Evolutionary conservation across 2,888 invertebrate genomes (phyloP), one percentile per base, ranked within the genome.

Genomic region (Pachliopta kotzebuea): DNA sequence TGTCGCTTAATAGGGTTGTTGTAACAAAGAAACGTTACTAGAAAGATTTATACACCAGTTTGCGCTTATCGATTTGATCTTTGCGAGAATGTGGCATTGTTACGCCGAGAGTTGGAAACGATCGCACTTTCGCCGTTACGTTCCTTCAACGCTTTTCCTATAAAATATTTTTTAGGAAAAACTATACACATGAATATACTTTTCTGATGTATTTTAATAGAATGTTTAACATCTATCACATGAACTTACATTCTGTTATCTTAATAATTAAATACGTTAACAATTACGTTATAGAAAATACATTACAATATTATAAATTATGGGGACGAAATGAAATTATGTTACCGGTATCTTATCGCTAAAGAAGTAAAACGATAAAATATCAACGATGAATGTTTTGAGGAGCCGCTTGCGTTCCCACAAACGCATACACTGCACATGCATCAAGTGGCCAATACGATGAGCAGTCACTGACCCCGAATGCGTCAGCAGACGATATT

Each of bases 401-500:
- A 73, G 71, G 71, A 76, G 79, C 77, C 81, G 76, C 79, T 76
- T 78, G 50, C 77, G 86, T 88, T 89, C 90, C 88, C 89, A 89
- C 88, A 86, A 81, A 77, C 57, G 57, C 54, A n/a, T 31, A 53
- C 18, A 42, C 49, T 78, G 79, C 81, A 80, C 76, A 78, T 81
- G 82, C 80, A 75, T 69, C 77, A 70, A 67, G 69, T 71, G 69
- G 68, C 81, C 83, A 86, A 86, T 87, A 89, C 88, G 88, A 86
- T 84, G 79, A 70, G 76, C 75, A 86, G 89, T 88, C 90, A 81
- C 80, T 80, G 90, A 90, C 90, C 90, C 80, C 83, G 78, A 74
- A 81, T 89, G 89, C 90, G 89, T 90, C 90, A 89, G 73, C 68
- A 71, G 73, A 76, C 79, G 85, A 86, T 86, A 87, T 71, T 76